These are phyloP conservation scores for Dorcus hopei DNA, from an alignment of 2,888 invertebrate species.

Conservation along the genomic window DNA sequence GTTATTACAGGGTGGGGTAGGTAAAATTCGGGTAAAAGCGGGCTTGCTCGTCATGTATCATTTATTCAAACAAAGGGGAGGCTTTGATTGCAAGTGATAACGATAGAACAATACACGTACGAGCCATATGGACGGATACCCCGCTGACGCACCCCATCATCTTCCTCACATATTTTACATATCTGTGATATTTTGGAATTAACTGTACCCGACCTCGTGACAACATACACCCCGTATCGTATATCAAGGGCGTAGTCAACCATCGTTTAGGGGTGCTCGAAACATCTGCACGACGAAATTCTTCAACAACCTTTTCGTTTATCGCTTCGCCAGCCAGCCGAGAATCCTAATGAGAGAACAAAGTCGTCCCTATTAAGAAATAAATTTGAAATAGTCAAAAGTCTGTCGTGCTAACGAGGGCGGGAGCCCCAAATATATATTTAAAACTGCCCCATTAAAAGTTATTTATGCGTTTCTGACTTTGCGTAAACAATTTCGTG, in stretches of 20 bases:
- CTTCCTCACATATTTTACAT: background rate
- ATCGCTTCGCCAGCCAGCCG: background rate
- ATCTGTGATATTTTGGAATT: background rate
- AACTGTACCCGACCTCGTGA: background rate
- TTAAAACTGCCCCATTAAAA: background rate
- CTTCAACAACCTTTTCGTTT: background rate
- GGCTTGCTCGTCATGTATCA: constrained; percentile 42
- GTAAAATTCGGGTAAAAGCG: constrained; percentile 35
- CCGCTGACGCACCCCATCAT: background rate
- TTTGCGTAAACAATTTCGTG: too few species aligned
- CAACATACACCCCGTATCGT: background rate
- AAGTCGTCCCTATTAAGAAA: background rate
- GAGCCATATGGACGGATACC: constrained; percentile 6
- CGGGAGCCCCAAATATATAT: background rate
- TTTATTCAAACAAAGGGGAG: constrained; percentile 36
- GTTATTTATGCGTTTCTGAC: background rate
- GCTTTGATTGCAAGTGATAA: constrained; percentile 33
- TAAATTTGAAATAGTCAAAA: background rate
- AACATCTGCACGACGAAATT: background rate
- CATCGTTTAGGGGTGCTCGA: background rate
- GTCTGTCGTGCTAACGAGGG: background rate
- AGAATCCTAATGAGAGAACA: background rate
- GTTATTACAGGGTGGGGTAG: constrained; percentile 32
- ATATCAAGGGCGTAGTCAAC: background rate
- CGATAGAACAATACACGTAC: constrained; percentile 18